Conservation (phyloP, 2,797 vertebrate species). For the Phalanger gymnotis region DNA sequence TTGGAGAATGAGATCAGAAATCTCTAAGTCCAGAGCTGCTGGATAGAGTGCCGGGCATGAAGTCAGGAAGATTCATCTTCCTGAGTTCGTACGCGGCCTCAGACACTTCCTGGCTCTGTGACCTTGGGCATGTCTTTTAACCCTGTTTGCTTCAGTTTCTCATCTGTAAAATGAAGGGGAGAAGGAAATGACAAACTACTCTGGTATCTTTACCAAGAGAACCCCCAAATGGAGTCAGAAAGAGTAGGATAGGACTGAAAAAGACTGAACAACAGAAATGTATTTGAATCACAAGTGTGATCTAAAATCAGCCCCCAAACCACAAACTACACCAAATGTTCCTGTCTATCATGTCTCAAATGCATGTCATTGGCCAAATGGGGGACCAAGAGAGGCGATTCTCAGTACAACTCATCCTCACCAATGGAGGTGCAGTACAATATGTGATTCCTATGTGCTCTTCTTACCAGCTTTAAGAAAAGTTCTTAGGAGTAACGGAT, state of each 20-base stretch:
- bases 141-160: neutral
- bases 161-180: neutral
- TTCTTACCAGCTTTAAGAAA: neutral
- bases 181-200: neutral
- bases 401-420: neutral
- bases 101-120: neutral
- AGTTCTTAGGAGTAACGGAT: slow-evolving; percentile 3
- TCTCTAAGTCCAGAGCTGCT: neutral
- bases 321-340: neutral
- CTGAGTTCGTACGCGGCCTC: neutral
- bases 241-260: neutral
- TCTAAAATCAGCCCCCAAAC: neutral
- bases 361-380: neutral
- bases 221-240: neutral
- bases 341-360: neutral
- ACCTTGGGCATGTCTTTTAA: neutral
- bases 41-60: neutral
- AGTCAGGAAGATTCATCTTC: neutral
- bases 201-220: neutral
- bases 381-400: neutral
- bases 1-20: neutral
- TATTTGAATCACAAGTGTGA: slow-evolving; percentile 1
- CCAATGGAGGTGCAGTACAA: neutral
- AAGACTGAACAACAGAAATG: neutral
- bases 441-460: neutral